These are phyloP conservation scores for Cristatella mucedo DNA, from an alignment of 2,888 invertebrate genomes.

Conservation along the genomic window DNA sequence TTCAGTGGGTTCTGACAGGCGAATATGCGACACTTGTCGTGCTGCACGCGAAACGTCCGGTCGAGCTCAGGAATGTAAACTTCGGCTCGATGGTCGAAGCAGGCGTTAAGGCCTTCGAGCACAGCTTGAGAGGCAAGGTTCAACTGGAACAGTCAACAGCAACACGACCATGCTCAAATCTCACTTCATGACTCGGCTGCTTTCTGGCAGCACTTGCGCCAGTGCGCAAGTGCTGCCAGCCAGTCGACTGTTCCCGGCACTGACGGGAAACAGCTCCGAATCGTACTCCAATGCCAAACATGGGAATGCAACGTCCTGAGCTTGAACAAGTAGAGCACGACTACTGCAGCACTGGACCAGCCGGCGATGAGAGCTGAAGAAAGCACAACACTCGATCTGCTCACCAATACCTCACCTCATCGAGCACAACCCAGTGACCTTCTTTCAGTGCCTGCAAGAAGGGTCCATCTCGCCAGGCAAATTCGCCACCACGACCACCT, in stretches of 20 bases:
- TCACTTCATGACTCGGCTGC: too few relatives aligned
- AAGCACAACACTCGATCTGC: background rate
- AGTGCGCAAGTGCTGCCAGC: too few relatives aligned
- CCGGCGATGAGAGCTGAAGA: background rate
- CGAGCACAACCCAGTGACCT: constrained; percentile 87
- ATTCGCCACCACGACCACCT: constrained; percentile 65
- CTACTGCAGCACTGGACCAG: background rate
- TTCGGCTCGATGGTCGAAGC: constrained; percentile 89
- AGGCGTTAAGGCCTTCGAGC: constrained; percentile 92
- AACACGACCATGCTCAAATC: too few relatives aligned
- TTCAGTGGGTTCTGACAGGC: constrained; percentile 92
- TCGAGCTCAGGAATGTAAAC: constrained; percentile 87
- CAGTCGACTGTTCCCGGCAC: too few relatives aligned
- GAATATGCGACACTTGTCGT: constrained; percentile 67
- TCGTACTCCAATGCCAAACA: background rate
- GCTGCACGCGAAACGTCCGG: constrained; percentile 56
- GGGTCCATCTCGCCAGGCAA: constrained; percentile 91
- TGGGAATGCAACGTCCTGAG: background rate
- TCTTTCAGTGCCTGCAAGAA: constrained; percentile 75
- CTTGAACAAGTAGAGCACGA: background rate
- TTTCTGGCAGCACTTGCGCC: too few relatives aligned
- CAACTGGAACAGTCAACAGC: constrained; percentile 42
- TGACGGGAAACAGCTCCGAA: too few relatives aligned
- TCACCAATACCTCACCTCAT: constrained; percentile 48
- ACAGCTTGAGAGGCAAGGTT: constrained; percentile 97